Evolutionary conservation across 2,113 vertebrate species (phyloP), one percentile per base, ranked within the genome.

Genomic region (Phycodurus eques): DNA sequence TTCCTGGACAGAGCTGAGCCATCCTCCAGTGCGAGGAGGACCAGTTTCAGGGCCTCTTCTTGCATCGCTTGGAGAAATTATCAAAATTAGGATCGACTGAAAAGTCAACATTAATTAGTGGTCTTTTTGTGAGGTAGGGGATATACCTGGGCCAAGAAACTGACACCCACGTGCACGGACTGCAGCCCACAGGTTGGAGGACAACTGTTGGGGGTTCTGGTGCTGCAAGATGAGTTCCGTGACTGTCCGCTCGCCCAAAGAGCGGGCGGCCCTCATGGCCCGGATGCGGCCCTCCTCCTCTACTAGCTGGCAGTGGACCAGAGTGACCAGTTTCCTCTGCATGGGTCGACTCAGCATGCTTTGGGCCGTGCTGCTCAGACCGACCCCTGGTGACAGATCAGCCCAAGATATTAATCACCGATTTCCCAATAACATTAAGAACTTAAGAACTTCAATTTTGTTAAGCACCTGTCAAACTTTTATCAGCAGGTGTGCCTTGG

Each of bases 151-250:
- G 53, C 98, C 98, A n/a, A 99, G 95, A 85, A 99, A 99, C 88
- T 99, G 98, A 87, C 98, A 99, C 14, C 97, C 98, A 49, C 98
- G 92, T 65, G 98, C 97, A 73, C 98, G 94, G 49, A 99, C 97
- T 9, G 98, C 97, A 67, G 98, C 97, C 98, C 98, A 98, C 65
- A 99, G 94, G 77, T 99, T 99, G 56, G 98, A 98, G n/a, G 97
- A 98, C 60, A 99, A 96, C 72, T 98, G 98, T 84, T 99, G 97
- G 62, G 97, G 98, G 75, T 99, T 99, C 83, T 99, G 98, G 80
- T 99, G 98, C 88, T 99, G 97, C 67, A 99, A 93, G 86, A 99
- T 98, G 87, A 99, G 98, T 76, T 98, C 98, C 4, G 97, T 99
- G 82, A 99, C 98, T 4, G 98, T 98, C 65, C 98, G 92, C 88